phyloP scores from a whole-genome alignment of 2,797 vertebrate species.

The Hypotaenidia okinawae region DNA sequence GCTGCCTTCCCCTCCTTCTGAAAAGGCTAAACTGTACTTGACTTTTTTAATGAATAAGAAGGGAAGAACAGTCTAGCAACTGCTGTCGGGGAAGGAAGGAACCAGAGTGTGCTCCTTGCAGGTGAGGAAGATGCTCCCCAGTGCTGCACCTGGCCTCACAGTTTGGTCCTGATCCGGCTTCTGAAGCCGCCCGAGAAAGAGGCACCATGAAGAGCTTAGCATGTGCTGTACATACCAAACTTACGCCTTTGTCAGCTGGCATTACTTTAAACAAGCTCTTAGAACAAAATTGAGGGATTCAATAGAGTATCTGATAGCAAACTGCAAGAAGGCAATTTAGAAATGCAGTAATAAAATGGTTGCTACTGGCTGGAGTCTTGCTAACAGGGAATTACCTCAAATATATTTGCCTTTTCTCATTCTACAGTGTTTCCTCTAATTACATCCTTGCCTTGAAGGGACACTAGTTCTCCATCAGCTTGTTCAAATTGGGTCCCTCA shows the following conservation, averaged over 20 bases:
- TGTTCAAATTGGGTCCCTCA: slow-evolving; percentile 43
- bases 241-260: slow-evolving; percentile 42
- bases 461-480: slow-evolving; percentile 68
- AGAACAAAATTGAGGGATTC: slow-evolving; percentile 28
- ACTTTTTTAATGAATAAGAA: neutral
- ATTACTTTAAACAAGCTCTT: slow-evolving; percentile 48
- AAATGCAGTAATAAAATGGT: slow-evolving; percentile 61
- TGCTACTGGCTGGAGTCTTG: slow-evolving; percentile 30
- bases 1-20: neutral
- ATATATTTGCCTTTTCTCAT: slow-evolving; percentile 67
- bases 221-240: neutral
- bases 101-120: slow-evolving; percentile 21
- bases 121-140: slow-evolving; percentile 23
- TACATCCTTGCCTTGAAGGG: slow-evolving; percentile 70
- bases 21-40: neutral
- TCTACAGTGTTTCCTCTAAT: slow-evolving; percentile 77
- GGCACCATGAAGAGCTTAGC: neutral
- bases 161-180: slow-evolving; percentile 53
- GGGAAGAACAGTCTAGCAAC: neutral
- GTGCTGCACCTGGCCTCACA: neutral
- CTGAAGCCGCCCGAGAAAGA: slow-evolving; percentile 59
- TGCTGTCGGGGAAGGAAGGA: neutral
- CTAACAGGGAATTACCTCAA: slow-evolving; percentile 74
- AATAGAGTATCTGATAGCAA: slow-evolving; percentile 18
- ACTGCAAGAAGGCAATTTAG: slow-evolving; percentile 66